phyloP scores from a whole-genome alignment of 1,140 invertebrate species.

The Cheumatopsyche charites region DNA sequence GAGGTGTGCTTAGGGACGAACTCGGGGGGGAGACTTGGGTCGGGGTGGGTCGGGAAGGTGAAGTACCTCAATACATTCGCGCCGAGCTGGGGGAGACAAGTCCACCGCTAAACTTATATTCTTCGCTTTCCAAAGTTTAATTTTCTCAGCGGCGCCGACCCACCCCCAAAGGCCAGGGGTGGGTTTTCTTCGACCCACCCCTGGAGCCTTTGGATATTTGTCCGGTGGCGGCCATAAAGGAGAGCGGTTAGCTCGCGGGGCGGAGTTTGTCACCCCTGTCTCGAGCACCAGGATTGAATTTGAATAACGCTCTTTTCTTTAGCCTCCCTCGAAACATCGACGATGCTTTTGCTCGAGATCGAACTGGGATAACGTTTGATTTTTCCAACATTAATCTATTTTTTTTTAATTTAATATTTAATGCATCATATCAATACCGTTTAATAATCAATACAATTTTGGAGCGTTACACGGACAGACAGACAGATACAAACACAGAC shows the following conservation, averaged over 20 bases:
- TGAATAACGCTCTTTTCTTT: conserved; percentile 31
- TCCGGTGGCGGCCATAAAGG: conserved; percentile 38
- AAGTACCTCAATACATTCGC: neutral
- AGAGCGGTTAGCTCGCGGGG: conserved; percentile 39
- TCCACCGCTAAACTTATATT: conserved; percentile 41
- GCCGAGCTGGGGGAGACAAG: conserved; percentile 1
- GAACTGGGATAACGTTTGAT: too few relatives aligned
- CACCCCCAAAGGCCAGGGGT: neutral
- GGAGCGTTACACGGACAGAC: too few relatives aligned
- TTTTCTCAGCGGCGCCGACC: conserved; percentile 34
- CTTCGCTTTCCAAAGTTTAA: conserved; percentile 43
- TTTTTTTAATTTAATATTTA: too few relatives aligned
- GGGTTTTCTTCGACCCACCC: neutral
- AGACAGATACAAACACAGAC: too few relatives aligned
- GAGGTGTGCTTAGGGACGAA: neutral
- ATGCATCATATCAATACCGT: too few relatives aligned
- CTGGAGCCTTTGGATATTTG: conserved; percentile 36
- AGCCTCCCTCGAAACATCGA: neutral
- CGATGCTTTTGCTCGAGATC: too few relatives aligned
- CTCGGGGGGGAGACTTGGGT: conserved; percentile 5
- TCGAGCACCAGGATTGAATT: conserved; percentile 34
- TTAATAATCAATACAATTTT: too few relatives aligned
- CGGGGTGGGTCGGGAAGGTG: too few relatives aligned
- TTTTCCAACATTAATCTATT: too few relatives aligned
- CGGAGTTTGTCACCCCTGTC: conserved; percentile 34